phyloP scores from a whole-genome alignment of 2,888 invertebrate species.

The Adelognathus sp. region DNA sequence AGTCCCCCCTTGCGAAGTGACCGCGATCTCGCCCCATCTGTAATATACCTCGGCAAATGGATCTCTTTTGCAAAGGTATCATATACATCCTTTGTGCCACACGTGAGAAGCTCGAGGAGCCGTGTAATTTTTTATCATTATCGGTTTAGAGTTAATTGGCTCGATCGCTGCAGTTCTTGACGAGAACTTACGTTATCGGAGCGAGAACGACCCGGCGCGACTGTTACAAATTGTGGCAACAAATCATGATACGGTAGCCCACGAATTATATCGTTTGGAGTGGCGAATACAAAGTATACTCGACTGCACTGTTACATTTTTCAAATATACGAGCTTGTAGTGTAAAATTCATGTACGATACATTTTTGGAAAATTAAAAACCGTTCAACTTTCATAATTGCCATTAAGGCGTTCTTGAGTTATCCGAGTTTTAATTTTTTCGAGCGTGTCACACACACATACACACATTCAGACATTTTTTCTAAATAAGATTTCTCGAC shows the following conservation, averaged over 20 bases:
- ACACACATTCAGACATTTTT: no score
- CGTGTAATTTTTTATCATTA: slow-evolving; percentile 43
- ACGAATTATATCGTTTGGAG: slow-evolving; percentile 20
- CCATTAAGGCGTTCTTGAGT: no score
- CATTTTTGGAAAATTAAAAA: no score
- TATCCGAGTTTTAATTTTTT: no score
- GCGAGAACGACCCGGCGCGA: background rate
- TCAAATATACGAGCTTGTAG: no score
- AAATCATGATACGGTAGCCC: slow-evolving; percentile 32
- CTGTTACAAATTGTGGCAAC: slow-evolving; percentile 28
- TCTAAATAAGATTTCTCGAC: no score
- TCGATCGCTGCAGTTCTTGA: slow-evolving; percentile 24
- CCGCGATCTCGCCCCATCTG: background rate
- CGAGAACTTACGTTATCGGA: slow-evolving; percentile 1
- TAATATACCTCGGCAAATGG: slow-evolving; percentile 19
- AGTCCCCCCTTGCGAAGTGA: background rate
- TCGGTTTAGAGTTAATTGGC: slow-evolving; percentile 24
- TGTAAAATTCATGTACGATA: no score
- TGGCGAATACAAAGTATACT: no score
- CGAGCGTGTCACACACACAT: no score
- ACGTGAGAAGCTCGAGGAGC: slow-evolving; percentile 14
- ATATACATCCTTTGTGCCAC: no score
- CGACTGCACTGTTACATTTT: no score
- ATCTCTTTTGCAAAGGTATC: slow-evolving; percentile 31
- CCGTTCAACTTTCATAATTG: no score